Evolutionary conservation across 2,888 invertebrate species (phyloP).

Genomic region (Lumbricus terrestris): DNA sequence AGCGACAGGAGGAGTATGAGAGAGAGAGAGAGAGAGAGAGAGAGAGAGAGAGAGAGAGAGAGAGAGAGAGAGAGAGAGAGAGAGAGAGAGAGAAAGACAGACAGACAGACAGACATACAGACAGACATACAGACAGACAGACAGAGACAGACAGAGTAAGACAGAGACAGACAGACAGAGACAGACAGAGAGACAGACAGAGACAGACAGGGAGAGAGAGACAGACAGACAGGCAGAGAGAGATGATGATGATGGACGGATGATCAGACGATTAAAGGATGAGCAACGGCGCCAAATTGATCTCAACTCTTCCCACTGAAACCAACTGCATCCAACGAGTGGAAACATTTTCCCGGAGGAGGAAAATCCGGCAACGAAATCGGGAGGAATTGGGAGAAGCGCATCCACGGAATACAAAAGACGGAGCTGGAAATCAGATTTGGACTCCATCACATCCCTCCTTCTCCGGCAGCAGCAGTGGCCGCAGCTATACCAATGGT

Average conservation of each 20-base stretch:
- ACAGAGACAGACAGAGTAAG: too few relatives aligned
- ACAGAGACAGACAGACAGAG: too few relatives aligned
- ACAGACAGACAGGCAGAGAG: not conserved
- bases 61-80: not conserved
- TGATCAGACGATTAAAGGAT: not conserved
- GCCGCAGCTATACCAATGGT: too few relatives aligned
- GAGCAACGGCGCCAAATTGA: not conserved
- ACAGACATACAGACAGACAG: not conserved
- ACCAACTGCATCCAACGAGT: not conserved
- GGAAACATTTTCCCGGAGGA: not conserved
- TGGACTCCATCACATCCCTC: not conserved
- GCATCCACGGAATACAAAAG: not conserved
- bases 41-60: not conserved
- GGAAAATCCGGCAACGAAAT: not conserved
- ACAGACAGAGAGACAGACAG: too few relatives aligned
- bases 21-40: not conserved
- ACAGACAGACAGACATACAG: not conserved
- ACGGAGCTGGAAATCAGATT: not conserved
- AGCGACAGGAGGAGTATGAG: not conserved
- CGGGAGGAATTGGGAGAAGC: not conserved
- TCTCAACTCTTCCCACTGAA: not conserved
- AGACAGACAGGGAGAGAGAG: too few relatives aligned
- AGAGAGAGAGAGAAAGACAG: not conserved
- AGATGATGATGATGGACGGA: not conserved
- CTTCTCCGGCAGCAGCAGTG: not conserved